Evolutionary conservation across 2,797 vertebrate species (phyloP), one percentile per base, ranked within the genome.

Genomic region (Karalla daura): DNA sequence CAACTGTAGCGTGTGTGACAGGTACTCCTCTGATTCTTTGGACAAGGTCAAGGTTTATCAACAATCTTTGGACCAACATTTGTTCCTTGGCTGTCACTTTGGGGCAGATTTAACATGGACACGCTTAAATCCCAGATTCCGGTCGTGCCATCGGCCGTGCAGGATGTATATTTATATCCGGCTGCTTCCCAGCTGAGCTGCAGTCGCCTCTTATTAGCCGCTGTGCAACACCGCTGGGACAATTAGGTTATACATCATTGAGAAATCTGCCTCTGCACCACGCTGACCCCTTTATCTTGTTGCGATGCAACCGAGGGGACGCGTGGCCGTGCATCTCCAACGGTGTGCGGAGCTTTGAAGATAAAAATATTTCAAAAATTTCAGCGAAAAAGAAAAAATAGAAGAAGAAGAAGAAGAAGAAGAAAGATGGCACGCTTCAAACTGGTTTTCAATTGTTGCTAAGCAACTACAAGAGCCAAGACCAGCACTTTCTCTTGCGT

Each of bases 361-460:
- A 78, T 80, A 67, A 77, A 81, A 74, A 76, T 60, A 73, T 79
- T 71, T 77, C 21, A 77, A 59, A 77, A 59, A 85, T 79, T 79
- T 56, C 55, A 69, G 66, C 25, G 51, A 74, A 81, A 37, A 65
- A n/a, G n/a, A n/a, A n/a, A n/a, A n/a, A n/a, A n/a, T n/a, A n/a
- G n/a, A n/a, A n/a, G n/a, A n/a, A n/a, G n/a, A n/a, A n/a, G n/a
- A n/a, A n/a, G n/a, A n/a, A n/a, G n/a, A n/a, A n/a, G n/a, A n/a
- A n/a, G n/a, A n/a, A n/a, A 72, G 43, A 83, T 63, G 52, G 53
- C 47, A 41, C 36, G 27, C 60, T 79, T 84, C 68, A 73, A 74
- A 76, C 56, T 50, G 76, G 47, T 70, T 86, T 88, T 82, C 80
- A 78, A 78, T 74, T 79, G 86, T 92, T 90, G 87, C 89, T 83